These are phyloP conservation scores for Aurelia sp. DNA, from an alignment of 30 jellyfish, hydroid and myxozoan genomes.

Conservation along the genomic window DNA sequence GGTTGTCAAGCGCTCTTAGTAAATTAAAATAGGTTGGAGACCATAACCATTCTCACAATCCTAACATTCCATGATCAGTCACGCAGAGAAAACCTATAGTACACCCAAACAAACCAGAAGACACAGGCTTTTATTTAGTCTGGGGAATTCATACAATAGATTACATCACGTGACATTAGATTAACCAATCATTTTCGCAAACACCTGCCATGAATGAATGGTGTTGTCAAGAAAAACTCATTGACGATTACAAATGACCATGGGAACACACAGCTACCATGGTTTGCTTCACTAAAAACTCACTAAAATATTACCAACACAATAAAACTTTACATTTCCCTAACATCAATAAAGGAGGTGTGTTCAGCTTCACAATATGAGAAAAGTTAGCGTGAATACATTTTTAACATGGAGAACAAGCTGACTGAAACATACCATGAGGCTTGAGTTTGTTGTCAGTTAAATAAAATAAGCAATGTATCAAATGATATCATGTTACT, in stretches of 20 bases:
- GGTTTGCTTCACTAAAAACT: conserved; percentile 2
- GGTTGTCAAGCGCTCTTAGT: no score
- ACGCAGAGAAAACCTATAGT: conserved; percentile 9
- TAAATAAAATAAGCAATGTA: no score
- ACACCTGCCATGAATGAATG: conserved; percentile 61
- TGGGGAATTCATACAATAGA: neutral
- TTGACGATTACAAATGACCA: conserved; percentile 1
- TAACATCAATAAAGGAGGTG: neutral
- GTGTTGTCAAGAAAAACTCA: conserved; percentile 30
- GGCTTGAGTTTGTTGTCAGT: no score
- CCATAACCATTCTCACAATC: neutral
- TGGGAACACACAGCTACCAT: conserved; percentile 26
- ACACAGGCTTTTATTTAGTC: neutral
- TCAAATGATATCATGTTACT: no score
- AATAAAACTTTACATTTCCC: neutral
- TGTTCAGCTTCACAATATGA: no score
- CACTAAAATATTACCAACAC: neutral
- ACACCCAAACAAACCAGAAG: neutral
- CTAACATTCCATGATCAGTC: conserved; percentile 42
- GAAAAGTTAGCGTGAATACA: no score
- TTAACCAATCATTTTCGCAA: conserved; percentile 17
- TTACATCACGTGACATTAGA: conserved; percentile 25
- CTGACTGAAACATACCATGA: no score
- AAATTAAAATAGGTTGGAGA: no score
- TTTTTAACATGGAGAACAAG: no score